phyloP scores from a whole-genome alignment of 2,888 invertebrate species.

The Philaethria dido region DNA sequence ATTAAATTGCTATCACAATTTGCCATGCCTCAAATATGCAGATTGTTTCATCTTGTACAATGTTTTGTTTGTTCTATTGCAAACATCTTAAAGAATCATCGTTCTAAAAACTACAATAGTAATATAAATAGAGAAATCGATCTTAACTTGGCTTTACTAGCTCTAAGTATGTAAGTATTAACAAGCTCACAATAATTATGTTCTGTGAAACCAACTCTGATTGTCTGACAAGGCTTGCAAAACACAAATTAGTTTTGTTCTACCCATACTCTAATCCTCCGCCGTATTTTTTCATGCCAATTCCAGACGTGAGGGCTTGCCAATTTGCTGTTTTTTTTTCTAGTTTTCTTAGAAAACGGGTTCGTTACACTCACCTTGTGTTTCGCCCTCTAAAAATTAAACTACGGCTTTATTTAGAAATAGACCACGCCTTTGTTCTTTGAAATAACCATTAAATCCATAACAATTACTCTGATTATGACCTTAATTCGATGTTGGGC shows the following conservation, averaged over 20 bases:
- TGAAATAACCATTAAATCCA: slow-evolving; percentile 29
- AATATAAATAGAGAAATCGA: neutral
- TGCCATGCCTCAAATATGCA: slow-evolving; percentile 5
- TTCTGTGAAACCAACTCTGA: slow-evolving; percentile 14
- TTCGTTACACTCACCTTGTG: slow-evolving; percentile 65
- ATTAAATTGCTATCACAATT: slow-evolving; percentile 16
- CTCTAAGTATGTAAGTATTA: neutral
- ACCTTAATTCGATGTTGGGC: slow-evolving; percentile 39
- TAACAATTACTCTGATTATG: slow-evolving; percentile 41
- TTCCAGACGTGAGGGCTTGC: slow-evolving; percentile 66
- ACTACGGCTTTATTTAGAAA: slow-evolving; percentile 34
- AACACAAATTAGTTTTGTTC: slow-evolving; percentile 37
- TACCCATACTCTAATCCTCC: slow-evolving; percentile 35
- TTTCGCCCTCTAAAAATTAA: slow-evolving; percentile 55
- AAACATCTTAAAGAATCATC: neutral
- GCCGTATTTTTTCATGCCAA: slow-evolving; percentile 59
- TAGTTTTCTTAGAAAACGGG: slow-evolving; percentile 61
- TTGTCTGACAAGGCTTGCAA: slow-evolving; percentile 7
- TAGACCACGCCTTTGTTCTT: slow-evolving; percentile 35
- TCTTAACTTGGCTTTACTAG: neutral
- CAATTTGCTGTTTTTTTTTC: slow-evolving; percentile 69
- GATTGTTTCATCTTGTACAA: neutral
- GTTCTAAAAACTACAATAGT: slow-evolving; percentile 8
- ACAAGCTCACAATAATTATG: slow-evolving; percentile 4
- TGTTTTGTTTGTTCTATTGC: neutral